Evolutionary conservation across 2,797 vertebrate species (phyloP), one percentile per base, ranked within the genome.

Genomic region (Brachymystax lenok): DNA sequence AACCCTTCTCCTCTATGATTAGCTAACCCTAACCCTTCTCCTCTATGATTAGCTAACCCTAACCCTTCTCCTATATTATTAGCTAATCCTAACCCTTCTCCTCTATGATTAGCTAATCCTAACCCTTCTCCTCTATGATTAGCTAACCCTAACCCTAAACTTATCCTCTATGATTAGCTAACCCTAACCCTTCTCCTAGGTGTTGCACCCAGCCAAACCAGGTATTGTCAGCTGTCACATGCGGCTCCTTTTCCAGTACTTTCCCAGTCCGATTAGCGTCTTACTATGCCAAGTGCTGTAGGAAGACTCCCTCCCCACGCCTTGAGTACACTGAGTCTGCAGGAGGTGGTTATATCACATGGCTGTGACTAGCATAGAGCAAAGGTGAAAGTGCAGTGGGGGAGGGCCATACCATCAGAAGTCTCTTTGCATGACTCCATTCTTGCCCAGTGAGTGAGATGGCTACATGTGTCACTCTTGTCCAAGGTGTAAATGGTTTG

Each of bases 291-390:
- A 33, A 50, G 68, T 6, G 21, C 3, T 19, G 35, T 40, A 61
- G 86, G 86, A 91, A 87, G 88, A 80, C 89, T 85, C 88, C 85
- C 84, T 83, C 88, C 85, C 84, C 80, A 80, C 67, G 61, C 86
- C 87, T 85, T 61, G 74, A 87, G 78, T 83, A 77, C 77, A 82
- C 88, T 90, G 91, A 92, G 86, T 93, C 90, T 90, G 92, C 91
- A 92, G 80, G 83, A 83, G 24, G 40, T 13, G 46, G 14, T 4
- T 33, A 30, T 17, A 24, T 13, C 10, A 0, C 21, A 21, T 17
- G 21, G n/a, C 21, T 13, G 21, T 10, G 21, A 50, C 50, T 3
- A 16, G 12, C 24, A 0, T 13, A 24, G 61, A 12, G 12, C 24
- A 64, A 24, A 27, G 24, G 61, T 28, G 61, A 64, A 64, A 14